phyloP scores from a whole-genome alignment of 1,140 invertebrate species.

The Cotesia chilonis region DNA sequence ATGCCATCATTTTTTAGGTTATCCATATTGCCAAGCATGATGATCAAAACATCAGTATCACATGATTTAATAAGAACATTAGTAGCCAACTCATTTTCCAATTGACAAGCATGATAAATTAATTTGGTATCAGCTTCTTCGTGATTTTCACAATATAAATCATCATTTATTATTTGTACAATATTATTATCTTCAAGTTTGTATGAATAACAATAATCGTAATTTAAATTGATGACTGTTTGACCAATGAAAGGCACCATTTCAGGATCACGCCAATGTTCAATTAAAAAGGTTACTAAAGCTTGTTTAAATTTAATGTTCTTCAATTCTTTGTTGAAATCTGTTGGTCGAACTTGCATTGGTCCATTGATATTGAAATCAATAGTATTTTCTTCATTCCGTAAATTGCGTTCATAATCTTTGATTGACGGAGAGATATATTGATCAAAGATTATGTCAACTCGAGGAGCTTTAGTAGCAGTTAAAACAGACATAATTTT shows the following conservation, averaged over 20 bases:
- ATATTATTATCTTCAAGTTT: too few species aligned
- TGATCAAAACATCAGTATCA: background rate
- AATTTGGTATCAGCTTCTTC: slow-evolving; percentile 9
- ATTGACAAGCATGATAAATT: background rate
- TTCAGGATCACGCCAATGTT: slow-evolving; percentile 44
- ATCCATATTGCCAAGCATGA: background rate
- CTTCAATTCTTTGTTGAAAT: slow-evolving; percentile 48
- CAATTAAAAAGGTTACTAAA: slow-evolving; percentile 49
- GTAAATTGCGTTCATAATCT: slow-evolving; percentile 39
- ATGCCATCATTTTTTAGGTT: background rate
- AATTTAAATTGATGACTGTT: slow-evolving; percentile 40
- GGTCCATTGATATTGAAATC: slow-evolving; percentile 37
- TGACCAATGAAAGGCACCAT: slow-evolving; percentile 44
- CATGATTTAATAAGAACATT: too few species aligned
- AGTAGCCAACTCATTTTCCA: too few species aligned
- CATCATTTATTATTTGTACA: background rate
- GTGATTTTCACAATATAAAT: background rate
- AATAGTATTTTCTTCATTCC: slow-evolving; percentile 5
- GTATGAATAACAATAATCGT: too few species aligned
- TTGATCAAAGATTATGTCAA: slow-evolving; percentile 43
- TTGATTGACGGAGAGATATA: slow-evolving; percentile 46
- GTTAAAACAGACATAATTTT: slow-evolving; percentile 37
- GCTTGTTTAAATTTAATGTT: slow-evolving; percentile 51
- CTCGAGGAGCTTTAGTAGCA: slow-evolving; percentile 25
- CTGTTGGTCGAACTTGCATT: slow-evolving; percentile 41